These are phyloP conservation scores for Schizothorax lantsangensis DNA, from an alignment of 2,797 vertebrate genomes.

Conservation along the genomic window DNA sequence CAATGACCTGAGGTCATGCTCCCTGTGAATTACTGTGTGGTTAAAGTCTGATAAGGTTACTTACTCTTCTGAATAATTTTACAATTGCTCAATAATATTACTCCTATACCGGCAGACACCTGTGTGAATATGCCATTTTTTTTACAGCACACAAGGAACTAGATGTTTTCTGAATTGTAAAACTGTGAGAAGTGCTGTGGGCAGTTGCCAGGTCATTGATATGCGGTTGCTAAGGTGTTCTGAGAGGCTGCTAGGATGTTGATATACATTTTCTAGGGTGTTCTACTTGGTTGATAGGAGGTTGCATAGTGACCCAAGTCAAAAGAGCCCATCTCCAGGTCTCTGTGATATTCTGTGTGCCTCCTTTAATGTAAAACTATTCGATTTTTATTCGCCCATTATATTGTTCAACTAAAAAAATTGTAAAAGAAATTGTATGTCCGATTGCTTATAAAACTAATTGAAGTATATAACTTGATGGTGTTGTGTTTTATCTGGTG, in stretches of 20 bases:
- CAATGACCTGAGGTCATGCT: neutral
- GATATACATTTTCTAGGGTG: neutral
- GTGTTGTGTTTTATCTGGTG: neutral
- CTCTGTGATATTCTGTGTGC: neutral
- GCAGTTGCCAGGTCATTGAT: neutral
- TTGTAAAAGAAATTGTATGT: neutral
- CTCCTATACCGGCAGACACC: neutral
- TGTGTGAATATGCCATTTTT: neutral
- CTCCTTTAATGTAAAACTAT: neutral
- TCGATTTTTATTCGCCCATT: neutral
- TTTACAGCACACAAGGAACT: neutral
- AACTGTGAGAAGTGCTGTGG: neutral
- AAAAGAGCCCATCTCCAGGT: neutral
- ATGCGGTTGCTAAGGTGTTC: neutral
- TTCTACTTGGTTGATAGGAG: neutral
- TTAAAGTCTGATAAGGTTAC: neutral
- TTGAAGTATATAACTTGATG: neutral
- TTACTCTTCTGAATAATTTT: neutral
- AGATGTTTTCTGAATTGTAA: neutral
- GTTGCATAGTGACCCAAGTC: slow-evolving; percentile 4
- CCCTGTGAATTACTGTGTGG: neutral
- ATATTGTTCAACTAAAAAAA: neutral
- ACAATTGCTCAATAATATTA: neutral
- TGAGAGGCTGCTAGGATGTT: neutral
- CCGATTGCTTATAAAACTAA: neutral